Percentiles rank a stretch among this genome's conserved stretches.
Evolutionary conservation across 2,888 invertebrate genomes (phyloP).

Genomic region (Patella depressa): DNA sequence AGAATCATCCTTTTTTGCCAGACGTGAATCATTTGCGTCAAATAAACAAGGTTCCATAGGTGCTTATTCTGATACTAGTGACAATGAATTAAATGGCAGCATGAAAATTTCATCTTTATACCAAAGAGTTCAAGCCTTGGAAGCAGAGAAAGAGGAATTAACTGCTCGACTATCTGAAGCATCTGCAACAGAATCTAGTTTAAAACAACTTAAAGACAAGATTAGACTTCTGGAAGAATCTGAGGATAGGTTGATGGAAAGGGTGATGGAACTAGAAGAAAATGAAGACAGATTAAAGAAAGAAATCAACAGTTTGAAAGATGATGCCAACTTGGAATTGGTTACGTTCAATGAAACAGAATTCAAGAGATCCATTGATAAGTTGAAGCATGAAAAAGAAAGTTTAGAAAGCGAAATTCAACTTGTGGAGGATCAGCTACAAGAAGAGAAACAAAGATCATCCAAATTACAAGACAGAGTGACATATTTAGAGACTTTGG

Average conservation of each 20-base stretch:
- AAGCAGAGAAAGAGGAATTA: constrained; percentile 52
- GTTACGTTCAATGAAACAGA: neutral
- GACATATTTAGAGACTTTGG: constrained; percentile 28
- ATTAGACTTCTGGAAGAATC: constrained; percentile 57
- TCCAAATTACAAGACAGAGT: constrained; percentile 16
- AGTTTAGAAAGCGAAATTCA: constrained; percentile 17
- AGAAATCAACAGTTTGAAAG: constrained; percentile 40
- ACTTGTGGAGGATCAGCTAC: neutral
- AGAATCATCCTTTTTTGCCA: neutral
- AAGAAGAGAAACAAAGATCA: constrained; percentile 23
- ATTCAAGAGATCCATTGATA: constrained; percentile 24
- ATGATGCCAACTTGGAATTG: constrained; percentile 19
- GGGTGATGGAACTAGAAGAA: constrained; percentile 60
- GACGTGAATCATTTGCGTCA: neutral
- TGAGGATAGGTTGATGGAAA: constrained; percentile 63
- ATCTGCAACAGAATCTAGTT: constrained; percentile 36
- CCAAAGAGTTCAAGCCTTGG: constrained; percentile 52
- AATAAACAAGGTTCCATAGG: constrained; percentile 3
- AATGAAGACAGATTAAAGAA: constrained; percentile 45
- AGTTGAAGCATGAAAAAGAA: constrained; percentile 34
- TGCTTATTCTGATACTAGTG: neutral
- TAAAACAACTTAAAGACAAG: constrained; percentile 43
- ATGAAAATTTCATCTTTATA: constrained; percentile 43
- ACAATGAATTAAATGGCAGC: neutral
- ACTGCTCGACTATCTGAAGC: constrained; percentile 36